Evolutionary conservation across 2,888 invertebrate genomes (phyloP).

Genomic region (Elegia similella): DNA sequence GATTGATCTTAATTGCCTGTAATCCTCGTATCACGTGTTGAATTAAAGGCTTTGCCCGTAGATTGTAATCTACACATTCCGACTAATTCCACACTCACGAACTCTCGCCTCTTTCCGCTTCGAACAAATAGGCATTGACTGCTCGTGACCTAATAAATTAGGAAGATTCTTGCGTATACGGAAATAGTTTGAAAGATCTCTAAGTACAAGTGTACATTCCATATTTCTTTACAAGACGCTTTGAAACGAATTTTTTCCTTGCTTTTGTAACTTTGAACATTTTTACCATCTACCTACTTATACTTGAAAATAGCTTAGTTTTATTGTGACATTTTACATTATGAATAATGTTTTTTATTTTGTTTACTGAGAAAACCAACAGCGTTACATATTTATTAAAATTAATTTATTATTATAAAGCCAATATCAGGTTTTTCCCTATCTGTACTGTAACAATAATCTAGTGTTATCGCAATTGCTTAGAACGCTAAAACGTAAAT

Average conservation of each 20-base stretch:
- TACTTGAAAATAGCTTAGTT: too few species aligned
- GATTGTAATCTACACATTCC: neutral
- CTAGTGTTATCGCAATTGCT: too few species aligned
- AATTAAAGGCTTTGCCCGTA: neutral
- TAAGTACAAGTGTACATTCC: neutral
- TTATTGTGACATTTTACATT: too few species aligned
- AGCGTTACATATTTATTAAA: too few species aligned
- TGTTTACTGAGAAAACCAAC: too few species aligned
- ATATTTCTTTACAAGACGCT: neutral
- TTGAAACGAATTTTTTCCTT: neutral
- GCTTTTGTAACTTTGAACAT: too few species aligned
- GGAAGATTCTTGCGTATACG: neutral
- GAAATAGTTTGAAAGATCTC: neutral
- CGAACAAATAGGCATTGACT: neutral
- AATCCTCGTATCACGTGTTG: constrained; percentile 5
- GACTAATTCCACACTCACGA: constrained; percentile 1
- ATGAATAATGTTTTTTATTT: too few species aligned
- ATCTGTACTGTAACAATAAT: too few species aligned
- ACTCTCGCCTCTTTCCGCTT: neutral
- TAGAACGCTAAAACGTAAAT: too few species aligned
- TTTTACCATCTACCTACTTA: too few species aligned
- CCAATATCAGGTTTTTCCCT: too few species aligned
- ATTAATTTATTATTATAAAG: too few species aligned
- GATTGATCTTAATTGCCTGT: constrained; percentile 7
- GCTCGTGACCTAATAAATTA: neutral